These are phyloP conservation scores for Passer domesticus DNA, from an alignment of 2,113 vertebrate genomes.

Conservation along the genomic window DNA sequence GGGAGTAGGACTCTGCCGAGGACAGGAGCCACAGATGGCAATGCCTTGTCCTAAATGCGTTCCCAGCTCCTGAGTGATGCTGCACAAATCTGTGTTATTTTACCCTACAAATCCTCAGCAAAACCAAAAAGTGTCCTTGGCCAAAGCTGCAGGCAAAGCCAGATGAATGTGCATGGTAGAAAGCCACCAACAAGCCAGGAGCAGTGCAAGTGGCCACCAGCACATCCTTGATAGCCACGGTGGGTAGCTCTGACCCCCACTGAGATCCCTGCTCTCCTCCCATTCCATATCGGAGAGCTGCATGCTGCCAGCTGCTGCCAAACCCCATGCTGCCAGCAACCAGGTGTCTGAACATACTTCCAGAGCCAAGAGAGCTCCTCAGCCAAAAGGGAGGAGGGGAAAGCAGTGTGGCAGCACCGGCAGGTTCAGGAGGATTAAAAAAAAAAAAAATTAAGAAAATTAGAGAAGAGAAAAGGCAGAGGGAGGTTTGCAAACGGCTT, in stretches of 20 bases:
- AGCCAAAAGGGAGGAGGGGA: slow-evolving; percentile 38
- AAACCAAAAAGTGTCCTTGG: not conserved
- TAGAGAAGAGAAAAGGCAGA: not conserved
- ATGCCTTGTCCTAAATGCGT: not conserved
- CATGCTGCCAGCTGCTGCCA: not conserved
- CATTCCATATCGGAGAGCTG: not conserved
- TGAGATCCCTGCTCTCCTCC: not conserved
- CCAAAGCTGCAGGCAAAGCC: not conserved
- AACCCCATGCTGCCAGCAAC: slow-evolving; percentile 16
- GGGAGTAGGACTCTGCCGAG: not conserved
- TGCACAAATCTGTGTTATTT: not conserved
- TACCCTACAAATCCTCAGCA: not conserved
- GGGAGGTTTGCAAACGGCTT: not conserved
- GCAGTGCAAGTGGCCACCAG: not conserved
- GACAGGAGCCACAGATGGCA: not conserved
- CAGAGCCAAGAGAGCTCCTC: not conserved
- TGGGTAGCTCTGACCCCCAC: not conserved
- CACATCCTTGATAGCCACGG: not conserved
- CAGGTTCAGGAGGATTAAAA: not conserved
- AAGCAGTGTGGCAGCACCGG: not conserved
- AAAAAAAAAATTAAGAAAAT: not conserved
- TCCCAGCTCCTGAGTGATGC: not conserved
- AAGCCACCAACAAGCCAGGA: not conserved
- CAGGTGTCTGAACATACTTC: slow-evolving; percentile 40
- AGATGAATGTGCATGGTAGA: not conserved